A percentile compares a stretch with the other conserved stretches of the same genome.
These are phyloP conservation scores for Acleris sparsana DNA, from an alignment of 2,888 invertebrate genomes.

Conservation along the genomic window DNA sequence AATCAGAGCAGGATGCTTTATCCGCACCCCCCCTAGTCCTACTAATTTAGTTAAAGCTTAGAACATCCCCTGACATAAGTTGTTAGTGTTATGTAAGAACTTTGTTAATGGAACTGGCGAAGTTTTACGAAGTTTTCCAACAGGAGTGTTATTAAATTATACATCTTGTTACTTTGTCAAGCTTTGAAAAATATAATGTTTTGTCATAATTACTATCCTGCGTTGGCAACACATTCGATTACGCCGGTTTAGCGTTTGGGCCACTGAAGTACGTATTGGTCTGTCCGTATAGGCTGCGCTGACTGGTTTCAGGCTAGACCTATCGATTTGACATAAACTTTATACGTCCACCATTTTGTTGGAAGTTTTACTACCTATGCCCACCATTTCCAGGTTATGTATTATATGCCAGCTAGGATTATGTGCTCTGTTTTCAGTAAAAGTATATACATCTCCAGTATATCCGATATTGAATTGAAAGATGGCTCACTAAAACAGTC, in stretches of 20 bases:
- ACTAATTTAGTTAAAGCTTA: conserved; percentile 22
- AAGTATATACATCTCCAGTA: not conserved
- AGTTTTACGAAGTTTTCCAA: conserved; percentile 28
- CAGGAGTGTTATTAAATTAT: conserved; percentile 19
- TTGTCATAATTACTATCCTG: not conserved
- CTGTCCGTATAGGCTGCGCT: conserved; percentile 22
- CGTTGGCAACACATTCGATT: not conserved
- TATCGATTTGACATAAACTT: conserved; percentile 70
- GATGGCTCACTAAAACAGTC: not conserved
- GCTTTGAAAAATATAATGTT: conserved; percentile 8
- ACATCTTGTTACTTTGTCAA: conserved; percentile 12
- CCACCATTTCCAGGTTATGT: conserved; percentile 56
- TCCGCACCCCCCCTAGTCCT: conserved; percentile 11
- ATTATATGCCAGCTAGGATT: not conserved
- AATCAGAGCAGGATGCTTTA: conserved; percentile 10
- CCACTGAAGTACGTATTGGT: not conserved
- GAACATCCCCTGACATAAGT: conserved; percentile 27
- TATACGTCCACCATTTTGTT: conserved; percentile 72
- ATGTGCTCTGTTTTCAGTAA: not conserved
- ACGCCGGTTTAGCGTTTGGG: not conserved
- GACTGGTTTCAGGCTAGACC: conserved; percentile 44
- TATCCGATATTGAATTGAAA: not conserved
- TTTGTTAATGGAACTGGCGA: conserved; percentile 34
- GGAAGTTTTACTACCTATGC: conserved; percentile 53
- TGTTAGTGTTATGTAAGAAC: conserved; percentile 36